Evolutionary conservation across 2,113 vertebrate genomes (phyloP).

Genomic region (Myotis yumanensis): DNA sequence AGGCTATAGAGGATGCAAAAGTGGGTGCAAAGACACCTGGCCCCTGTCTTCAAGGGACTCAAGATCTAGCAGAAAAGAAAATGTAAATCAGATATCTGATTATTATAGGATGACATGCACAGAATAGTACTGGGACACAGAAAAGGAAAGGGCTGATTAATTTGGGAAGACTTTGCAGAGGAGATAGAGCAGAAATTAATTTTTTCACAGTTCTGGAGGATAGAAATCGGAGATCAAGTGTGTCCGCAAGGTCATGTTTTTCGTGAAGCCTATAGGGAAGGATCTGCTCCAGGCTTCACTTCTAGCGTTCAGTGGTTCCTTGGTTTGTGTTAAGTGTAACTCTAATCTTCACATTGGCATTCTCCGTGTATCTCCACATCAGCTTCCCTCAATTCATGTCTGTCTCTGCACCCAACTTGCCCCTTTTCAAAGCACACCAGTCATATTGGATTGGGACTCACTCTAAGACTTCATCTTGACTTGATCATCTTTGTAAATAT

Average conservation of each 20-base stretch:
- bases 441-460: not conserved
- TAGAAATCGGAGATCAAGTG: not conserved
- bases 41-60: not conserved
- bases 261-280: not conserved
- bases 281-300: not conserved
- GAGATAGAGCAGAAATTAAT: not conserved
- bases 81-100: not conserved
- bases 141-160: not conserved
- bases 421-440: not conserved
- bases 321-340: not conserved
- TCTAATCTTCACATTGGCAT: accelerated
- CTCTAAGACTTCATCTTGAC: not conserved
- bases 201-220: not conserved
- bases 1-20: not conserved
- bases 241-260: no score
- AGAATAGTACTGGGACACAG: not conserved
- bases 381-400: not conserved
- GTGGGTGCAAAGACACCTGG: not conserved
- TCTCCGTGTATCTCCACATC: accelerated
- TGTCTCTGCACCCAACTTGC: not conserved
- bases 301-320: no score
- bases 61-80: not conserved
- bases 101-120: not conserved
- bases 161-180: not conserved
- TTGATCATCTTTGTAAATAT: not conserved